Evolutionary conservation across 2,888 invertebrate species (phyloP).

Genomic region (Cataglyphis albicans): DNA sequence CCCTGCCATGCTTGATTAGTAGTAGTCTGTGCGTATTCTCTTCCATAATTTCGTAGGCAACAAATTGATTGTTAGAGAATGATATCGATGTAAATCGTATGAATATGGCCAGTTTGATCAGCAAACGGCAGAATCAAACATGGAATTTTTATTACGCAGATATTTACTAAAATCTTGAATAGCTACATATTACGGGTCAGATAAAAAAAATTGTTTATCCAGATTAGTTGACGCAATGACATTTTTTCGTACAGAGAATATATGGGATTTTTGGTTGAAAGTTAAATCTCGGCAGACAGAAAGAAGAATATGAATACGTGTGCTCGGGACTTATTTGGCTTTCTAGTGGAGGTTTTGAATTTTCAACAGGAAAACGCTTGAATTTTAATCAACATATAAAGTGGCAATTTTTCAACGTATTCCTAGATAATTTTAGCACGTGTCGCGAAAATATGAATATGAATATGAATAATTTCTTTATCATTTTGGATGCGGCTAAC

Average conservation of each 20-base stretch:
- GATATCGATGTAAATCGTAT: slow-evolving; percentile 52
- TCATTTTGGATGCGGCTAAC: slow-evolving; percentile 12
- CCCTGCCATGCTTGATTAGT: slow-evolving; percentile 49
- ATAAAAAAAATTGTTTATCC: slow-evolving; percentile 1
- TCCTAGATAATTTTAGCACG: slow-evolving; percentile 43
- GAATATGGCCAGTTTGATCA: slow-evolving; percentile 8
- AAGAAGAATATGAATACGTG: slow-evolving; percentile 50
- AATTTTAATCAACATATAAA: slow-evolving; percentile 57
- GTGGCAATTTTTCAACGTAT: slow-evolving; percentile 56
- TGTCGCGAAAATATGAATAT: slow-evolving; percentile 46
- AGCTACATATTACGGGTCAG: not conserved
- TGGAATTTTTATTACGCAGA: slow-evolving; percentile 51
- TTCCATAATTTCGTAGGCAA: slow-evolving; percentile 67
- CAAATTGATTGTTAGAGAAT: slow-evolving; percentile 63
- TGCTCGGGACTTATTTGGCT: slow-evolving; percentile 45
- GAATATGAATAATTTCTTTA: slow-evolving; percentile 55
- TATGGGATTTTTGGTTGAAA: slow-evolving; percentile 36
- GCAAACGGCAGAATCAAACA: slow-evolving; percentile 56
- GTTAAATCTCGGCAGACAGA: slow-evolving; percentile 48
- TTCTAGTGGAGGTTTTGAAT: slow-evolving; percentile 42
- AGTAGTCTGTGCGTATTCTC: slow-evolving; percentile 40
- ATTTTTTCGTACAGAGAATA: slow-evolving; percentile 18
- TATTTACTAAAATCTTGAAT: not conserved
- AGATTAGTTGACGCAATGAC: not conserved
- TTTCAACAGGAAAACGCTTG: slow-evolving; percentile 53